phyloP scores from a whole-genome alignment of 2,113 vertebrate species.

The Sterrhoptilus dennistouni region DNA sequence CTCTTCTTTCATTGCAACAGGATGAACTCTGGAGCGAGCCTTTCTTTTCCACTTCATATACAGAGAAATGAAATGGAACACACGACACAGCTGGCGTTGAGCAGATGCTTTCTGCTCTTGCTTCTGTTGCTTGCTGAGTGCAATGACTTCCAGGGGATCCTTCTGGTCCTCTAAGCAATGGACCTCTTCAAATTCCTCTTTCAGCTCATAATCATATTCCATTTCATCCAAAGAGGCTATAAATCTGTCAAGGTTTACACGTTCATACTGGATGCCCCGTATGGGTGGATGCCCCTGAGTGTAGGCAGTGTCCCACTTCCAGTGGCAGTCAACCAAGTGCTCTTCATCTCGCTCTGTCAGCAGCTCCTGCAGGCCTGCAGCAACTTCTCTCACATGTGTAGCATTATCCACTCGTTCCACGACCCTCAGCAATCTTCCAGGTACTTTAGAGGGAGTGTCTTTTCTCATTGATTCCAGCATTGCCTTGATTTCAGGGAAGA shows the following conservation, averaged over 20 bases:
- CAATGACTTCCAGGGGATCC: constrained; percentile 66
- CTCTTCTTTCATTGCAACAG: background rate
- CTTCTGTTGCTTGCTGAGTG: constrained; percentile 69
- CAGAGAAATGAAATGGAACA: constrained; percentile 51
- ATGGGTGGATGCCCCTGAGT: constrained; percentile 35
- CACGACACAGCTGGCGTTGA: constrained; percentile 39
- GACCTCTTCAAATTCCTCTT: constrained; percentile 44
- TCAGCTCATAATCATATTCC: constrained; percentile 2
- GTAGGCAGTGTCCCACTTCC: constrained; percentile 73
- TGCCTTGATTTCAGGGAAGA: constrained; percentile 40
- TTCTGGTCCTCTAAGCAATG: constrained; percentile 68
- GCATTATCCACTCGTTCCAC: constrained; percentile 45
- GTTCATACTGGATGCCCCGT: constrained; percentile 72
- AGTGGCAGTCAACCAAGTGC: constrained; percentile 74
- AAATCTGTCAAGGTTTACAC: constrained; percentile 63
- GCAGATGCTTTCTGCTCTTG: constrained; percentile 66
- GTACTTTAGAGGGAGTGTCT: constrained; percentile 53
- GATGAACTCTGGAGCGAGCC: background rate
- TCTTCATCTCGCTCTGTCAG: constrained; percentile 73
- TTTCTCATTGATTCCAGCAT: constrained; percentile 32
- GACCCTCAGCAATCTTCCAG: constrained; percentile 59
- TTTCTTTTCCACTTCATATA: constrained; percentile 71
- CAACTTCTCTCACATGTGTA: constrained; percentile 34
- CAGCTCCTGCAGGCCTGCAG: constrained; percentile 68
- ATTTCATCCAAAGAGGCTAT: background rate